phyloP scores from a whole-genome alignment of 92 coral and sea anemone genomes.

The Porites evermanni region DNA sequence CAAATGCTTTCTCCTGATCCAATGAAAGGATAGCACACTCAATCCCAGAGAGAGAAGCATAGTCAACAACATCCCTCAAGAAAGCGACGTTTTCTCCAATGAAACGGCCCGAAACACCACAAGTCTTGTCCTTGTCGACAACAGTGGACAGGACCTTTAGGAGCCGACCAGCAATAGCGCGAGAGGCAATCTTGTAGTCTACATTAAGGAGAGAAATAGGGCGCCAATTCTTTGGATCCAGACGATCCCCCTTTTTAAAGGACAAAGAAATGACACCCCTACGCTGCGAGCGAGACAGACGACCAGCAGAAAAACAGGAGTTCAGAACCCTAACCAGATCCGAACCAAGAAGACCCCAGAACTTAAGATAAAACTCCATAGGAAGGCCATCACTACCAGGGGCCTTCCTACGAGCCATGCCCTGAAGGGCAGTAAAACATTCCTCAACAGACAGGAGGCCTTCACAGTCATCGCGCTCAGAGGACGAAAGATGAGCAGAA shows the following conservation, averaged over 20 bases:
- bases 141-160: constrained; percentile 16
- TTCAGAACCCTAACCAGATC: constrained; percentile 9
- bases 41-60: not conserved
- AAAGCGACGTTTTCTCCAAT: constrained; percentile 26
- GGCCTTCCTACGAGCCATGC: constrained; percentile 23
- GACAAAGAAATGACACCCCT: not conserved
- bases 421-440: not conserved
- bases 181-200: constrained; percentile 1
- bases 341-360: not conserved
- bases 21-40: constrained; percentile 10
- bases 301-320: not conserved
- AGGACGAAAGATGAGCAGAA: not conserved
- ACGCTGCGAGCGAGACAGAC: not conserved
- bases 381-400: constrained; percentile 11
- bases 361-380: constrained; percentile 6
- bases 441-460: constrained; percentile 26
- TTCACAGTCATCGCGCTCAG: constrained; percentile 17
- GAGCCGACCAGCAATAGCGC: not conserved
- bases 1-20: not conserved
- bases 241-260: not conserved
- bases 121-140: constrained; percentile 12
- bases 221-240: not conserved
- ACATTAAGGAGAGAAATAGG: not conserved
- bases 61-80: constrained; percentile 2
- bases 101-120: constrained; percentile 26